Base-by-base conservation (phyloP, 2,113 vertebrate species). In the Panthera tigris region DNA sequence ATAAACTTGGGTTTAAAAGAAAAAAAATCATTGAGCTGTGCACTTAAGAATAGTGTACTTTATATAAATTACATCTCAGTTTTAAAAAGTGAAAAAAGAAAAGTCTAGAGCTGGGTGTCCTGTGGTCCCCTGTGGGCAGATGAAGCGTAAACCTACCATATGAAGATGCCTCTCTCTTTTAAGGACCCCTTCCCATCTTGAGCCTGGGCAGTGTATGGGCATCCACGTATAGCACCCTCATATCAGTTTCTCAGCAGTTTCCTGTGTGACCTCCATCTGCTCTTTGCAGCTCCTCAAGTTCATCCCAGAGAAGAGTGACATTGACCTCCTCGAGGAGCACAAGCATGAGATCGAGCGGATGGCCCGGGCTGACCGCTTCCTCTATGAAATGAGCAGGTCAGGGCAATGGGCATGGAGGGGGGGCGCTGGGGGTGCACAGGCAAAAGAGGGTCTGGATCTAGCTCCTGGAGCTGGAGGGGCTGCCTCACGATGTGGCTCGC, bases 361-460 rank as follows among this genome's bases (percentile, higher is more conserved):
- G 99, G 99, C 99, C n/a, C 99, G 99, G 0, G 99, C 99, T 0
- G 99, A 99, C 98, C 99, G 99, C 98, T 99, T 99, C 98, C 99
- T 99, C 92, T 99, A 99, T 84, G 99, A 99, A 94, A 99, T 99
- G 99, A 99, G 99, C 99, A 99, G 99, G 99, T 99, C 15, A 66
- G 95, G 63, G 80, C 85, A 36, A 27, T 4, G 0, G 50, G 87
- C 29, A 0, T 0, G 19, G 76, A 2, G 68, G 50, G 11, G 80
- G 36, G 39, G 15, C 11, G 15, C 8, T 41, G 1, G 31, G 31
- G 7, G n/a, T 0, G 15, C 27, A 21, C 61, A 3, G 71, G 13
- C 33, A 8, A 1, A 7, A 39, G 19, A 29, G 12, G 61, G 19
- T 31, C 65, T 29, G n/a, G 45, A 33, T 55, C 55, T 65, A 33